These are phyloP conservation scores for Aleiodes sp. DNA, from an alignment of 1,140 invertebrate species.

Conservation along the genomic window DNA sequence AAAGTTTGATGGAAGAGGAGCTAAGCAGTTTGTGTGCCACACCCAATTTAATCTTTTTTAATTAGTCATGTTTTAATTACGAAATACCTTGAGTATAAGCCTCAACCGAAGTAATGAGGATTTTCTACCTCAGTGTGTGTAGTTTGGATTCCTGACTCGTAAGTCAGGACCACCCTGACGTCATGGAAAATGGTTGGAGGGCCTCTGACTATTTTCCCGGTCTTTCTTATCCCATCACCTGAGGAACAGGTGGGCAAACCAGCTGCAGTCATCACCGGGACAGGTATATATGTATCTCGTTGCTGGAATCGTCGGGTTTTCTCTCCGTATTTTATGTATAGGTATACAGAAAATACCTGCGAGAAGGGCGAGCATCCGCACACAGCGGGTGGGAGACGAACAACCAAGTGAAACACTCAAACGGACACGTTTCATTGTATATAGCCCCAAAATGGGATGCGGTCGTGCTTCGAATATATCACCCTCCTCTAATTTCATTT, in stretches of 20 bases:
- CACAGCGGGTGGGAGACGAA: conserved; percentile 5
- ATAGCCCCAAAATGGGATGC: neutral
- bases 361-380: neutral
- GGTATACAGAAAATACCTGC: neutral
- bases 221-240: no score
- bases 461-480: conserved; percentile 2
- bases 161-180: neutral
- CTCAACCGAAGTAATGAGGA: no score
- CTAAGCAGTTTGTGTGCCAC: neutral
- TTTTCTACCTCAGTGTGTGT: no score
- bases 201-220: no score
- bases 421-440: neutral
- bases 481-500: conserved; percentile 9
- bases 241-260: conserved; percentile 11
- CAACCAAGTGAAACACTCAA: conserved; percentile 8
- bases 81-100: no score
- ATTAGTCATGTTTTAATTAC: conserved; percentile 5
- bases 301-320: neutral
- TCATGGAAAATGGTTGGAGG: no score
- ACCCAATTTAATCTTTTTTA: neutral
- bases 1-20: neutral
- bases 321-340: neutral
- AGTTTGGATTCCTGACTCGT: neutral
- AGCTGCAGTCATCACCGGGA: neutral
- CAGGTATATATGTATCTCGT: neutral